Conservation (phyloP, 2,888 invertebrate species). For the Homarus gammarus region DNA sequence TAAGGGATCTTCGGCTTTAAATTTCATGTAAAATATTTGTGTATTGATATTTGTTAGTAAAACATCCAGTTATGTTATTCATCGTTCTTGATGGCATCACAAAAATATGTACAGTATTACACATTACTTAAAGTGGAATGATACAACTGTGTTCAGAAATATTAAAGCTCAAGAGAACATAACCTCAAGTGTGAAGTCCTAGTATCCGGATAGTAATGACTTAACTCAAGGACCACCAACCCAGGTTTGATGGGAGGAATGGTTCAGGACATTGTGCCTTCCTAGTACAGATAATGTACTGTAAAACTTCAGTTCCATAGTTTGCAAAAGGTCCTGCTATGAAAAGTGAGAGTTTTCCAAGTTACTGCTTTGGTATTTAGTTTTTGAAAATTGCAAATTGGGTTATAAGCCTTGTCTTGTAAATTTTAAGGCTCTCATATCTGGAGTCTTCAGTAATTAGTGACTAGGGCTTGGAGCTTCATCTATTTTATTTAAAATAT, state of each 20-base stretch:
- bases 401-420: background rate
- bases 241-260: constrained; percentile 17
- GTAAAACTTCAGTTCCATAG: constrained; percentile 25
- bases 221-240: background rate
- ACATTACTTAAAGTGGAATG: background rate
- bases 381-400: background rate
- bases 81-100: background rate
- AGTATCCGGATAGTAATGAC: constrained; percentile 1
- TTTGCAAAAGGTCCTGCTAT: constrained; percentile 1
- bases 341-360: constrained; percentile 10
- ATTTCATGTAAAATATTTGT: background rate
- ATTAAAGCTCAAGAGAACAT: background rate
- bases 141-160: background rate
- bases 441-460: background rate
- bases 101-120: background rate
- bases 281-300: constrained; percentile 37
- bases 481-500: background rate
- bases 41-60: background rate
- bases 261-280: constrained; percentile 60
- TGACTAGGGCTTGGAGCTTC: background rate
- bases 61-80: background rate
- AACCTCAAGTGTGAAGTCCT: constrained; percentile 1
- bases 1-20: background rate
- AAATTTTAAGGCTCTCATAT: background rate
- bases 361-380: background rate